These are phyloP conservation scores for Acrocephalus arundinaceus DNA, from an alignment of 2,113 vertebrate species.

Conservation along the genomic window DNA sequence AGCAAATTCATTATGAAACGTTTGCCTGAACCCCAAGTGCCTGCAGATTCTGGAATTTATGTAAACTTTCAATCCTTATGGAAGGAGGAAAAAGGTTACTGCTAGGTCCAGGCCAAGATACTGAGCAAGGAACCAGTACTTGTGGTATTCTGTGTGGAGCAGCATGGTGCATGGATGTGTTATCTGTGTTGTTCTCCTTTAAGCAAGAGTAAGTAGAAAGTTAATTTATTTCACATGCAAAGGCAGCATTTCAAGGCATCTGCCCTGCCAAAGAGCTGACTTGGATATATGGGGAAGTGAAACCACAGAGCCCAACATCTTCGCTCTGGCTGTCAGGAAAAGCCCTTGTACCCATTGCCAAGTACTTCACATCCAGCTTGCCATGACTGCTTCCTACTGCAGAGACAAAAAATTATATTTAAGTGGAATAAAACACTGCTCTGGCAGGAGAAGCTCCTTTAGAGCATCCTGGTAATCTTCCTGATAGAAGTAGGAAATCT, in stretches of 20 bases:
- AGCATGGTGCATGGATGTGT: background rate
- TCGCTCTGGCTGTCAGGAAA: background rate
- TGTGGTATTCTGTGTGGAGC: background rate
- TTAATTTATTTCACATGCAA: background rate
- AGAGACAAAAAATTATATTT: background rate
- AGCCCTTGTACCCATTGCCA: conserved; percentile 12
- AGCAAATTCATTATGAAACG: background rate
- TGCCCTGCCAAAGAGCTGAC: background rate
- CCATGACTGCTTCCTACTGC: background rate
- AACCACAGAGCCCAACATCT: background rate
- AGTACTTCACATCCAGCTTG: background rate
- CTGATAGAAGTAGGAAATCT: background rate
- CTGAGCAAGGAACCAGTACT: background rate
- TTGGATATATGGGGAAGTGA: background rate
- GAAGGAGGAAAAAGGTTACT: background rate
- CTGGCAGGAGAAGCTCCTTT: background rate
- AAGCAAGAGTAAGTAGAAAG: background rate
- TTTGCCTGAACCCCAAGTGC: background rate
- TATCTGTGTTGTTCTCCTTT: background rate
- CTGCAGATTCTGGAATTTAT: background rate
- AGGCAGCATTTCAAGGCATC: conserved; percentile 30
- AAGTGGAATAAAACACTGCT: background rate
- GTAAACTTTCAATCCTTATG: background rate
- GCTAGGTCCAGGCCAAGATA: background rate
- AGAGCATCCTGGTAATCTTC: background rate